Conservation (phyloP, 2,888 invertebrate species). For the Malthinus seriepunctatus region DNA sequence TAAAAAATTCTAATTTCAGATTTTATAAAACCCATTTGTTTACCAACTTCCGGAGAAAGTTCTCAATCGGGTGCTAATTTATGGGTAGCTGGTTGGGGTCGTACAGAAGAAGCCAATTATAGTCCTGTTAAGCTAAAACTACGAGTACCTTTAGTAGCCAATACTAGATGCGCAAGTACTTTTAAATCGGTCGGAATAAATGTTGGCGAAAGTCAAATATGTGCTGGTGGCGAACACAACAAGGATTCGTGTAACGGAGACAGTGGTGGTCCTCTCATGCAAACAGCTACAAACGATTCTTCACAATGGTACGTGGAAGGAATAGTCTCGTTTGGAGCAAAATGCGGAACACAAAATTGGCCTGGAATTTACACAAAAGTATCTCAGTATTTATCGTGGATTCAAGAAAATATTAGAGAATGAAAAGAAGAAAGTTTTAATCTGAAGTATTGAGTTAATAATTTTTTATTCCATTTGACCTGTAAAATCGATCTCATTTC, state of each 20-base stretch:
- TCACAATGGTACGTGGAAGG: slow-evolving; percentile 55
- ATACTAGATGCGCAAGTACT: slow-evolving; percentile 57
- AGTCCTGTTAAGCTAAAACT: slow-evolving; percentile 35
- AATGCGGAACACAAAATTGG: slow-evolving; percentile 57
- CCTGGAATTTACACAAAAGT: slow-evolving; percentile 70
- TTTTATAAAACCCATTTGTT: slow-evolving; percentile 29
- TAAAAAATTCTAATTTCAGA: slow-evolving; percentile 7
- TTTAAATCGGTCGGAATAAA: slow-evolving; percentile 56
- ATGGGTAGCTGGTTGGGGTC: slow-evolving; percentile 54
- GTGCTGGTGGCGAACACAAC: slow-evolving; percentile 68
- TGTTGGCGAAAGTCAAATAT: slow-evolving; percentile 60
- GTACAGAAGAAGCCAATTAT: slow-evolving; percentile 31
- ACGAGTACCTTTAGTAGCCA: slow-evolving; percentile 58
- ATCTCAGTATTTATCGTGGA: slow-evolving; percentile 63
- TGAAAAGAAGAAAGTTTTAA: neutral
- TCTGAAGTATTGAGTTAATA: too few species aligned
- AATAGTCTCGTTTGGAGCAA: slow-evolving; percentile 61
- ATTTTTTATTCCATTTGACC: neutral
- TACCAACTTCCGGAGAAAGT: slow-evolving; percentile 29
- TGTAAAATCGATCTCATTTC: neutral
- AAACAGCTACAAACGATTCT: slow-evolving; percentile 50
- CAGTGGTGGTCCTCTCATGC: slow-evolving; percentile 67
- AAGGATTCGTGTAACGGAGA: slow-evolving; percentile 67
- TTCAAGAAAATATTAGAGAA: slow-evolving; percentile 45
- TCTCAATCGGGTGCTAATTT: slow-evolving; percentile 39